phyloP scores from a whole-genome alignment of 2,888 invertebrate species.

The Polydrusus cervinus region DNA sequence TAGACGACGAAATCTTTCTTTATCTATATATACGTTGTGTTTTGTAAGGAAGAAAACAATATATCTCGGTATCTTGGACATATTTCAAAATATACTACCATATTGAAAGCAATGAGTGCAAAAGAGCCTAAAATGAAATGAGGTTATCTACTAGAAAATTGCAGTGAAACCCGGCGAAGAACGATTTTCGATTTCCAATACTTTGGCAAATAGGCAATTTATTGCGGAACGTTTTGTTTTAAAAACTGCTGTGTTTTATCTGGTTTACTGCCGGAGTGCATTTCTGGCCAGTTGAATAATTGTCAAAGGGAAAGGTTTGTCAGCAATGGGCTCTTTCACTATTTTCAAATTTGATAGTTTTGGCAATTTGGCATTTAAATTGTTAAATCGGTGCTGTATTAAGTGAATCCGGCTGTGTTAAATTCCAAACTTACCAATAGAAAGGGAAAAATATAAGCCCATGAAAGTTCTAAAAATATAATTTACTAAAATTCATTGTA shows the following conservation, averaged over 20 bases:
- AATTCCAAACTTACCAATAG: too few relatives aligned
- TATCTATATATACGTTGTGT: too few relatives aligned
- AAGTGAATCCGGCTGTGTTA: too few relatives aligned
- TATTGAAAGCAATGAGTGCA: slow-evolving; percentile 47
- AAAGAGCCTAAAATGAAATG: slow-evolving; percentile 36
- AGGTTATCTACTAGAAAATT: slow-evolving; percentile 44
- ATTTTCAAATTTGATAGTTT: too few relatives aligned
- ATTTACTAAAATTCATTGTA: too few relatives aligned
- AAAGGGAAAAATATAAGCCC: too few relatives aligned
- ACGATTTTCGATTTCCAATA: slow-evolving; percentile 38
- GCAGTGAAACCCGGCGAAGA: slow-evolving; percentile 30
- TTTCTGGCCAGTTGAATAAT: slow-evolving; percentile 1
- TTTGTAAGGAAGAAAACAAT: slow-evolving; percentile 27
- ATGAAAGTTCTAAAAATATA: too few relatives aligned
- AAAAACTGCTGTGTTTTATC: slow-evolving; percentile 17
- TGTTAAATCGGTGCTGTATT: too few relatives aligned
- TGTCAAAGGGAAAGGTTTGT: neutral
- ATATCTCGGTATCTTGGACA: slow-evolving; percentile 43
- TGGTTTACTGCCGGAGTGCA: neutral
- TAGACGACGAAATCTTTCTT: too few relatives aligned
- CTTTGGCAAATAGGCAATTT: slow-evolving; percentile 42
- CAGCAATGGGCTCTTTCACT: too few relatives aligned
- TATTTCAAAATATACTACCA: slow-evolving; percentile 50
- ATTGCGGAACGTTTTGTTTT: slow-evolving; percentile 5
- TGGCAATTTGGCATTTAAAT: too few relatives aligned